A percentile compares a stretch with the other conserved stretches of the same genome.
Conservation (phyloP, 2,888 invertebrate species). For the Ophion slaviceki region DNA sequence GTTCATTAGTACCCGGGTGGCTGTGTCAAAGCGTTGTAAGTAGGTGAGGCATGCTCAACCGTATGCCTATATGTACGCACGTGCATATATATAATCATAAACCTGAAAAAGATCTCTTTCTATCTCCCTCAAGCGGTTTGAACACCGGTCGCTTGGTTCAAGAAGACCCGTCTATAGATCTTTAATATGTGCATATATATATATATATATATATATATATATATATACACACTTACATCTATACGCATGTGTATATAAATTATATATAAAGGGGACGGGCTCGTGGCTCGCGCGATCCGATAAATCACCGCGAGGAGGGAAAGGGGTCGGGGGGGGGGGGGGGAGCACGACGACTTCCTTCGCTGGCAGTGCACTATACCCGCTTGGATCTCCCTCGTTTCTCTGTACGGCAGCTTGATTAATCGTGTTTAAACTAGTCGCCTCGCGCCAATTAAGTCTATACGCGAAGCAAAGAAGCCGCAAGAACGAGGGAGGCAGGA, state of each 20-base stretch:
- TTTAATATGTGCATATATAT: background rate
- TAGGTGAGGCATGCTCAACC: conserved; percentile 52
- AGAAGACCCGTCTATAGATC: conserved; percentile 19
- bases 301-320: conserved; percentile 56
- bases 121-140: conserved; percentile 65
- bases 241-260: conserved; percentile 7
- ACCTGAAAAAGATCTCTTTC: conserved; percentile 69
- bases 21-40: conserved; percentile 61
- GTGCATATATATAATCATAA: conserved; percentile 21
- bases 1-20: conserved; percentile 59
- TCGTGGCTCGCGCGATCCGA: conserved; percentile 59
- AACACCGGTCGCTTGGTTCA: conserved; percentile 35
- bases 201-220: background rate
- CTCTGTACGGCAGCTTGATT: conserved; percentile 75
- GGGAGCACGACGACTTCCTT: conserved; percentile 40
- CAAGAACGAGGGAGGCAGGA: conserved; percentile 28
- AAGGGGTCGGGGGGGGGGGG: background rate
- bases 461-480: conserved; percentile 67
- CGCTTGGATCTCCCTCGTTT: conserved; percentile 60
- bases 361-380: conserved; percentile 41
- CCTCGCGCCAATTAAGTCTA: conserved; percentile 81
- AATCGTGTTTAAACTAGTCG: conserved; percentile 82
- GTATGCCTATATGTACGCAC: conserved; percentile 9
- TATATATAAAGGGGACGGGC: conserved; percentile 46
- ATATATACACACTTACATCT: background rate